Evolutionary conservation across 2,888 invertebrate genomes (phyloP).

Genomic region (Eudemis profundana): DNA sequence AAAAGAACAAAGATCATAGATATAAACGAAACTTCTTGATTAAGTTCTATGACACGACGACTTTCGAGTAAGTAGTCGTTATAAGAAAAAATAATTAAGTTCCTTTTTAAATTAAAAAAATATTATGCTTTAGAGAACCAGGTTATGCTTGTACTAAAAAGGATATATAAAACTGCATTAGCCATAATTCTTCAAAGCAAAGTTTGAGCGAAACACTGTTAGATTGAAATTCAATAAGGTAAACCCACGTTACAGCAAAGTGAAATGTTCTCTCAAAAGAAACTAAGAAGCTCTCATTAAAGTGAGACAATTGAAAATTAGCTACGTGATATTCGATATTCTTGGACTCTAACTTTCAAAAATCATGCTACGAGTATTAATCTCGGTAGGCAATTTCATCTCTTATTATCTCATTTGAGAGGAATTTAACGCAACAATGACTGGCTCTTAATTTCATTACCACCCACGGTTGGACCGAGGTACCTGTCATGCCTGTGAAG

Average conservation of each 20-base stretch:
- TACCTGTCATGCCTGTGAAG: constrained; percentile 15
- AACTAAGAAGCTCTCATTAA: constrained; percentile 34
- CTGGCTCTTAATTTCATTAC: constrained; percentile 79
- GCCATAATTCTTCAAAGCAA: too few species aligned
- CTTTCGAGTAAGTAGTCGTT: too few species aligned
- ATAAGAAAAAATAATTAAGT: too few species aligned
- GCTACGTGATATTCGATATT: constrained; percentile 45
- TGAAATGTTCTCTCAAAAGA: constrained; percentile 5
- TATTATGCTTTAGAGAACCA: too few species aligned
- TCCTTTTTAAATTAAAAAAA: too few species aligned
- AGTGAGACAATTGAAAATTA: constrained; percentile 44
- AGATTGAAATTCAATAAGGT: background rate
- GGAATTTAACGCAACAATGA: constrained; percentile 80
- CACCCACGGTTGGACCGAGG: constrained; percentile 65
- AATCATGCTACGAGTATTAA: constrained; percentile 55
- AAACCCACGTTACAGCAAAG: too few species aligned
- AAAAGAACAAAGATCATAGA: too few species aligned
- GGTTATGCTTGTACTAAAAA: too few species aligned
- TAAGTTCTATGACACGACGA: too few species aligned
- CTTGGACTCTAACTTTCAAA: constrained; percentile 53
- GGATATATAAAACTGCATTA: too few species aligned
- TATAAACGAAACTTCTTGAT: too few species aligned
- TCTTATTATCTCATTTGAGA: constrained; percentile 72
- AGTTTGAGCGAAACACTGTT: too few species aligned
- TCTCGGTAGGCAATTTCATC: constrained; percentile 50